Conservation (phyloP, 1,140 invertebrate species). For the roundworm (Caenorhabditis elegans) region WBcel235 BX284602.5:8247001-8247500, state of each 20-base stretch:
- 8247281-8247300: slow-evolving; percentile 58
- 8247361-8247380: slow-evolving; percentile 53
- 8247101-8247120: slow-evolving; percentile 58
- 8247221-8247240: slow-evolving; percentile 52
- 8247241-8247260: slow-evolving; percentile 48
- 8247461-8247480: slow-evolving; percentile 61
- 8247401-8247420: not conserved
- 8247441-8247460: slow-evolving; percentile 55
- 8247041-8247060: not conserved
- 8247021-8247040: slow-evolving; percentile 30
- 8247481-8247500: slow-evolving; percentile 60
- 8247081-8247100: slow-evolving; percentile 39
- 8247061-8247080: not conserved
- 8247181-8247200: not conserved
- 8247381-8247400: slow-evolving; percentile 17
- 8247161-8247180: slow-evolving; percentile 54
- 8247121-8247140: slow-evolving; percentile 54
- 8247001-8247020: slow-evolving; percentile 52
- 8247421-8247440: slow-evolving; percentile 6
- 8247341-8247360: slow-evolving; percentile 47
- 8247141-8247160: slow-evolving; percentile 60
- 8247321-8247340: slow-evolving; percentile 50
- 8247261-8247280: slow-evolving; percentile 49
- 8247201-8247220: not conserved
- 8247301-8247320: slow-evolving; percentile 54